phyloP scores from a whole-genome alignment of 2,888 invertebrate genomes.

The Pycnomerus fuliginosus region DNA sequence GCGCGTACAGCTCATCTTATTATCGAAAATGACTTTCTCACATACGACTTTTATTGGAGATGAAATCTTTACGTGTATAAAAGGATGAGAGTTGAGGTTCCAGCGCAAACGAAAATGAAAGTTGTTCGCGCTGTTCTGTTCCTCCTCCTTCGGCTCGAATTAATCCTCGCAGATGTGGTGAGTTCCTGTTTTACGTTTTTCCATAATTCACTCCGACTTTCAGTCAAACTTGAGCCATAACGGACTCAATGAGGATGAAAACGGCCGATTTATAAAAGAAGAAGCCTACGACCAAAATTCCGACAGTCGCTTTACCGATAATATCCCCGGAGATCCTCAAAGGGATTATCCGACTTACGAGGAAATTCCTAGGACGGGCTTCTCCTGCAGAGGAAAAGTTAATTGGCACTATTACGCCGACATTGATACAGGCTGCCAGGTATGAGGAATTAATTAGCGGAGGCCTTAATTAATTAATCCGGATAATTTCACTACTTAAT shows the following conservation, averaged over 20 bases:
- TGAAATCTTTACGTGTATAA: slow-evolving; percentile 1
- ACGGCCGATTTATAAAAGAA: slow-evolving; percentile 4
- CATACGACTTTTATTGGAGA: no score
- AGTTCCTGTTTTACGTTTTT: no score
- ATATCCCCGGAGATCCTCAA: slow-evolving; percentile 44
- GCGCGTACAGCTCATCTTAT: not conserved
- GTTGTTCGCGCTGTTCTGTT: not conserved
- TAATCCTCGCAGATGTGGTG: no score
- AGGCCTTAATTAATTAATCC: no score
- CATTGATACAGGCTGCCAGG: slow-evolving; percentile 31
- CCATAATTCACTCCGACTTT: slow-evolving; percentile 16
- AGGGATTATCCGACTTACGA: slow-evolving; percentile 56
- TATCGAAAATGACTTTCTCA: slow-evolving; percentile 6
- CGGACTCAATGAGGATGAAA: slow-evolving; percentile 17
- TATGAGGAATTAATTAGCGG: no score
- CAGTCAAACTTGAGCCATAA: slow-evolving; percentile 21
- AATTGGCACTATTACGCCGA: slow-evolving; percentile 35
- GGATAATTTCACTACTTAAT: no score
- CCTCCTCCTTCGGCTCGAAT: no score
- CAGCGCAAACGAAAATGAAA: not conserved
- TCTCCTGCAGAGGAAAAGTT: slow-evolving; percentile 51
- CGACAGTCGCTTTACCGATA: slow-evolving; percentile 23
- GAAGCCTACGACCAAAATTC: slow-evolving; percentile 15
- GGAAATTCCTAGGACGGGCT: slow-evolving; percentile 53
- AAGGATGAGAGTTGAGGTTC: not conserved